Evolutionary conservation across 2,797 vertebrate species (phyloP), one percentile per base, ranked within the genome.

Genomic region (Amazona ochrocephala): DNA sequence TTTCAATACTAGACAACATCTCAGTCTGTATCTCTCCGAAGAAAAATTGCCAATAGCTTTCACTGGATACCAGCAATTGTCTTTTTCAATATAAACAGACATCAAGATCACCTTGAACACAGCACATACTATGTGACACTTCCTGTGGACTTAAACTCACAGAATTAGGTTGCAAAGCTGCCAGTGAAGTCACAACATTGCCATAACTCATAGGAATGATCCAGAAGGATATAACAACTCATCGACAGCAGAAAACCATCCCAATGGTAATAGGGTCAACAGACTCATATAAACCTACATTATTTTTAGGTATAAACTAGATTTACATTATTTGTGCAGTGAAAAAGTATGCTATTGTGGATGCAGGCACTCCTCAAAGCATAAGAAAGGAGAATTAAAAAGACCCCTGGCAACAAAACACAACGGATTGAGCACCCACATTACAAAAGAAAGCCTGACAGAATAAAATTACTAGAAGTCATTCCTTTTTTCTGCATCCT

Each of bases 201-300:
- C 61, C 51, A 78, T n/a, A 80, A 78, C 11, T 23, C 8, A 0
- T 6, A 70, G 62, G 37, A 81, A 78, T 32, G 45, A 61, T 37
- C 19, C 47, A 66, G 50, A 73, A 64, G 13, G 8, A 74, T 58
- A 7, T 32, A 71, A 81, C 10, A 48, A 50, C 37, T 54, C 23
- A 29, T 27, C 5, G 39, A 54, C 3, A 62, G 29, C 5, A 77
- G 29, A 90, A 78, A 53, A n/a, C 20, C 17, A 60, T 11, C 14
- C 39, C 2, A 4, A 20, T 8, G 13, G 11, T 34, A 85, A 44
- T 0, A 56, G 8, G 30, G 21, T 7, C 2, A 65, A 61, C 0
- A 77, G 21, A 67, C 34, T 66, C 2, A 60, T 4, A 58, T 3
- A 83, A 87, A 45, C 17, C 39, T 44, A 29, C 3, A 16, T 42